Percentiles rank a stretch among this genome's conserved stretches.
Evolutionary conservation across 2,888 invertebrate genomes (phyloP).

Genomic region (Euproctis similis): DNA sequence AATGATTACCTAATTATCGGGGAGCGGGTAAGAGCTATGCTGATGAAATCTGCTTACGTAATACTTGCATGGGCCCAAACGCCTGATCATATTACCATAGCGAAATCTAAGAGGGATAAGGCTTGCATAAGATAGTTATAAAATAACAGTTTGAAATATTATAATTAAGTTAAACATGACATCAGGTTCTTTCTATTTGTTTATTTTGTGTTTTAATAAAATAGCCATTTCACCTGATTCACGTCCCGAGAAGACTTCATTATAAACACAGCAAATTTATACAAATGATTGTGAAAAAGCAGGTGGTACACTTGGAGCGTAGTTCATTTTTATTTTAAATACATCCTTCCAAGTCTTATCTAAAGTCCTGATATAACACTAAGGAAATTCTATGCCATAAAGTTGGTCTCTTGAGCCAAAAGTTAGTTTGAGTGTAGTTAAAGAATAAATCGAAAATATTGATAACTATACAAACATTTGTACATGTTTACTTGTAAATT

Average conservation of each 20-base stretch:
- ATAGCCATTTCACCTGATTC: conserved; percentile 11
- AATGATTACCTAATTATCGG: too few species aligned
- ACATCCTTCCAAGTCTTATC: too few species aligned
- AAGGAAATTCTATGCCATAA: neutral
- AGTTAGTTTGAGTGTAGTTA: neutral
- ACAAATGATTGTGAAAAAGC: conserved; percentile 21
- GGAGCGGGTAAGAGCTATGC: too few species aligned
- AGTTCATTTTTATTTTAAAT: neutral
- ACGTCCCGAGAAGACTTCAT: conserved; percentile 9
- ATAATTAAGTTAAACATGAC: too few species aligned
- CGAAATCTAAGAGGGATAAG: neutral
- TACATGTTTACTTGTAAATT: neutral
- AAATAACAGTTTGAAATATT: too few species aligned
- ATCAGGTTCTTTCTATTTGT: conserved; percentile 21
- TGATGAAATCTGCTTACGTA: neutral
- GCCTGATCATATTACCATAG: neutral
- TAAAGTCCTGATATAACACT: too few species aligned
- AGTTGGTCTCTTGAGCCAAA: neutral
- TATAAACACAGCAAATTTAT: conserved; percentile 20
- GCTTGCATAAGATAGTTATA: too few species aligned
- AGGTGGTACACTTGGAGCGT: conserved; percentile 13
- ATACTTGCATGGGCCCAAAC: neutral
- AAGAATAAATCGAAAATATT: neutral
- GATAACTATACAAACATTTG: neutral
- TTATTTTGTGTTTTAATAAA: conserved; percentile 24